These are phyloP conservation scores for Brachyptera risi DNA, from an alignment of 2,888 invertebrate genomes.

Conservation along the genomic window DNA sequence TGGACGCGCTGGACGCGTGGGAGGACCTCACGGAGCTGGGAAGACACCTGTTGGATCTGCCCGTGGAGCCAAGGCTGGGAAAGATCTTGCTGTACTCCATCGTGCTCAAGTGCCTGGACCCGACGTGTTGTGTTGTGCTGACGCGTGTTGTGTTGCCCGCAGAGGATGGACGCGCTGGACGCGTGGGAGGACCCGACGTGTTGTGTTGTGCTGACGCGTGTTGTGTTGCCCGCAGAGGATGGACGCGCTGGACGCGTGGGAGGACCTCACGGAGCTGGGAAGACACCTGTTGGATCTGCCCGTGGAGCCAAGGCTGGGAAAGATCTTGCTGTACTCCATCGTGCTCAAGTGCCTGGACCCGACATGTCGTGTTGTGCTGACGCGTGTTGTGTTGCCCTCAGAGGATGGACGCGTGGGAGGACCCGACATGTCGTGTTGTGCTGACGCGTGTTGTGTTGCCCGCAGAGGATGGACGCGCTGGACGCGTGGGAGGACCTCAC, in stretches of 20 bases:
- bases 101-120: constrained; percentile 88
- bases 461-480: constrained; percentile 84
- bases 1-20: constrained; percentile 79
- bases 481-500: constrained; percentile 84
- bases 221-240: too few relatives aligned
- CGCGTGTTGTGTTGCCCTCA: too few relatives aligned
- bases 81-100: constrained; percentile 89
- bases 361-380: too few relatives aligned
- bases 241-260: constrained; percentile 79
- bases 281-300: constrained; percentile 87
- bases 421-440: too few relatives aligned
- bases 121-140: too few relatives aligned
- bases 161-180: too few relatives aligned
- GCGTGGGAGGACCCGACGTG: too few relatives aligned
- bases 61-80: constrained; percentile 86
- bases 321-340: constrained; percentile 85
- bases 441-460: too few relatives aligned
- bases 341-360: constrained; percentile 92
- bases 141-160: too few relatives aligned
- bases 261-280: constrained; percentile 84
- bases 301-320: constrained; percentile 86
- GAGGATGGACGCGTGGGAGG: too few relatives aligned
- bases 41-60: constrained; percentile 82
- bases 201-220: too few relatives aligned
- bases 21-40: constrained; percentile 88